Conservation (phyloP, 2,888 invertebrate species). For the Heliconius aoede region DNA sequence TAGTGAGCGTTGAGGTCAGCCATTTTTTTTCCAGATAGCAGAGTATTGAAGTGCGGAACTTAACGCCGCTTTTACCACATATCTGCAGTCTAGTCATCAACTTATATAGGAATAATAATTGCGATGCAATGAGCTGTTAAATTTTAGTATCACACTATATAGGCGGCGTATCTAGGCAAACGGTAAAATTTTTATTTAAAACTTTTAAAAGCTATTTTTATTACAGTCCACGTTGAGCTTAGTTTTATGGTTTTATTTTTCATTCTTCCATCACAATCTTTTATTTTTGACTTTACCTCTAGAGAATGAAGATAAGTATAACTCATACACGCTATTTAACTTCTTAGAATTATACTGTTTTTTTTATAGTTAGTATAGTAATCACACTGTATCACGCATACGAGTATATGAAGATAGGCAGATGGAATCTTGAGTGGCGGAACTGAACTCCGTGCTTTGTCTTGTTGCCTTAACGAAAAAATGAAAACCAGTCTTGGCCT, state of each 20-base stretch:
- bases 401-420: neutral
- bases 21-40: neutral
- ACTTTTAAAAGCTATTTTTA: constrained; percentile 12
- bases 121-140: neutral
- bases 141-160: constrained; percentile 18
- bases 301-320: neutral
- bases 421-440: neutral
- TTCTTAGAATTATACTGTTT: neutral
- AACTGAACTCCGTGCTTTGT: neutral
- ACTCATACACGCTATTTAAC: neutral
- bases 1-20: too few species aligned
- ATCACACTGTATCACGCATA: too few species aligned
- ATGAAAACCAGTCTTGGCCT: neutral
- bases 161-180: constrained; percentile 6
- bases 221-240: constrained; percentile 11
- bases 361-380: too few species aligned
- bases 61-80: neutral
- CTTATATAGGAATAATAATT: neutral
- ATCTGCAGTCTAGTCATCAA: neutral
- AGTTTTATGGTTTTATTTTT: constrained; percentile 17
- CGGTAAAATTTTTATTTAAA: constrained; percentile 17
- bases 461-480: too few species aligned
- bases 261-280: constrained; percentile 1
- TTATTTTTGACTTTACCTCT: constrained; percentile 6
- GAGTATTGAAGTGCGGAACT: neutral